Conservation (phyloP, 2,797 vertebrate genomes). For the Schizopygopsis malacanthus region DNA sequence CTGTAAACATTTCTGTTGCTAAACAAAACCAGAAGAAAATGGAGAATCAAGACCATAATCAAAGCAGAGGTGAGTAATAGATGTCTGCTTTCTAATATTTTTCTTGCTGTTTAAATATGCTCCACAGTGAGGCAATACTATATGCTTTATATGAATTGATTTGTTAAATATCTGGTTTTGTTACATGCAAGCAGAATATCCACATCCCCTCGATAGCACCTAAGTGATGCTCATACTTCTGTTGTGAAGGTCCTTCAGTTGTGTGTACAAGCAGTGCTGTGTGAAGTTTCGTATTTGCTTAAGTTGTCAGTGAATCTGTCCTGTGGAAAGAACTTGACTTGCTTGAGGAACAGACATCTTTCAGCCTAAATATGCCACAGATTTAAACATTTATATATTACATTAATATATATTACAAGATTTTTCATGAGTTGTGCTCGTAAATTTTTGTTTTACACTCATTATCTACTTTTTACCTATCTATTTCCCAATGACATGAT, state of each 20-base stretch:
- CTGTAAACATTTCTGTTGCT: conserved; percentile 66
- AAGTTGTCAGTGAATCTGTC: background rate
- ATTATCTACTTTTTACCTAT: background rate
- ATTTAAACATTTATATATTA: background rate
- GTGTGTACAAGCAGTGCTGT: conserved; percentile 3
- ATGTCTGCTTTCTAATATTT: background rate
- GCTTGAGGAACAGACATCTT: background rate
- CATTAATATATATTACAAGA: background rate
- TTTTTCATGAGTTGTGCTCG: background rate
- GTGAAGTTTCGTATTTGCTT: conserved; percentile 23
- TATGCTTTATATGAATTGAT: background rate
- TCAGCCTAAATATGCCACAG: background rate
- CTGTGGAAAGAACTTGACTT: background rate
- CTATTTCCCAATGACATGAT: background rate
- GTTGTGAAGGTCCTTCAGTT: conserved; percentile 15
- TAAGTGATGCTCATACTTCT: conserved; percentile 22
- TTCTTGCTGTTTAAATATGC: background rate
- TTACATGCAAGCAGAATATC: background rate
- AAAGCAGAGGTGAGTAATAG: conserved; percentile 3
- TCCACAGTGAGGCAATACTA: background rate
- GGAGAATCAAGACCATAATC: conserved; percentile 73
- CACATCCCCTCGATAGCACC: conserved; percentile 13
- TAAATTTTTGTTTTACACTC: background rate
- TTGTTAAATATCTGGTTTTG: background rate
- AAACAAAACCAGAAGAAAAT: conserved; percentile 83